Base-by-base conservation (phyloP, 2,797 vertebrate species). In the Sorex maritimensis region DNA sequence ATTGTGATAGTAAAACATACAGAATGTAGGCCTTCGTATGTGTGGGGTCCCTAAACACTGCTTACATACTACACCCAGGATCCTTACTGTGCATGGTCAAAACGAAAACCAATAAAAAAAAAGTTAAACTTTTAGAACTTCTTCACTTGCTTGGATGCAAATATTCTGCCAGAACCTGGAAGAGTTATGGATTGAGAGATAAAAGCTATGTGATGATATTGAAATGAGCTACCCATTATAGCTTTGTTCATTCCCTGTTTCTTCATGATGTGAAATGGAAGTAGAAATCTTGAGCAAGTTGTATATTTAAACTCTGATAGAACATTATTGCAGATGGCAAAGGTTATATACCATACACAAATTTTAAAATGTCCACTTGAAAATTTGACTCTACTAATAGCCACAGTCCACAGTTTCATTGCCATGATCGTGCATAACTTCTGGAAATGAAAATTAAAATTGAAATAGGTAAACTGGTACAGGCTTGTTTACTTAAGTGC, bases 11-110 rank as follows among this genome's bases (percentile, higher is more conserved):
- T 0, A 19, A 55, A 23, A 0, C 3, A 85, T 65, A 19, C 11
- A 5, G 44, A 52, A 15, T 7, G 15, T 6, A 15, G 6, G 6
- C 1, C 5, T 19, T 63, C 68, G 9, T 19, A 24, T 52, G 1
- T 38, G 2, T 6, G 1, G 1, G 3, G 4, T 61, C 11, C 10
- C 65, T 61, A 15, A 10, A 2, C 1, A 5, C 1, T 9, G 0
- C 24, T 0, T 6, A 0, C 0, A 44, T 12, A 44, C 6, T 28
- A 23, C 6, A 8, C 41, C 24, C 23, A 6, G 30, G 17, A 78
- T 41, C 4, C 4, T 4, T 17, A 49, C 2, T 15, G 24, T 63
- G 2, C 5, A 1, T 10, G 9, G 11, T 75, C 21, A 79, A 11
- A 58, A 21, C 24, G 6, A 2, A 15, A 1, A 0, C 68, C 2